A percentile compares a stretch with the other conserved stretches of the same genome.
Evolutionary conservation across 1,140 invertebrate species (phyloP).

Genomic region (Dinoponera quadriceps): DNA sequence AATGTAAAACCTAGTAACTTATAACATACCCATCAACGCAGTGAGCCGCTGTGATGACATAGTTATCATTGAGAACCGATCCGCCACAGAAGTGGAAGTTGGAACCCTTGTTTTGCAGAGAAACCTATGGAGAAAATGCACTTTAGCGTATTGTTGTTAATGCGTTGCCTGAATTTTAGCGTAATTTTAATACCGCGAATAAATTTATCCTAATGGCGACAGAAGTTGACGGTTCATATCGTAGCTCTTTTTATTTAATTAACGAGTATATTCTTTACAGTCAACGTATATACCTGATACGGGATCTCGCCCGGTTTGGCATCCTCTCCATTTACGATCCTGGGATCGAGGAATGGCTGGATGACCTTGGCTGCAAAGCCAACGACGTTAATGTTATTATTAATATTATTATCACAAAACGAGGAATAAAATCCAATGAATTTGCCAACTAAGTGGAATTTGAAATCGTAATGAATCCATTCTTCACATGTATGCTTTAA

Average conservation of each 20-base stretch:
- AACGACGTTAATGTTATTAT: no score
- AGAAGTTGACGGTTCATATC: background rate
- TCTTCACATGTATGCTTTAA: background rate
- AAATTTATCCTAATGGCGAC: background rate
- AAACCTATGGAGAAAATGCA: slow-evolving; percentile 48
- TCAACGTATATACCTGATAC: slow-evolving; percentile 69
- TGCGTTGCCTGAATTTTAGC: background rate
- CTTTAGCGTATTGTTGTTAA: background rate
- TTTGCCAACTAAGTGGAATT: background rate
- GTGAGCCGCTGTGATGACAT: slow-evolving; percentile 85
- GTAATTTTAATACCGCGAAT: background rate
- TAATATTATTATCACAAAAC: background rate
- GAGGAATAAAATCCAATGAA: background rate
- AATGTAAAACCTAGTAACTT: background rate
- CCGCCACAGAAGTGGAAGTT: slow-evolving; percentile 83
- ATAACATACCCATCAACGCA: slow-evolving; percentile 75
- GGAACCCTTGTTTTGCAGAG: slow-evolving; percentile 23
- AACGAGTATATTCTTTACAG: background rate
- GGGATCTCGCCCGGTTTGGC: slow-evolving; percentile 73
- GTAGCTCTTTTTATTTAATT: background rate
- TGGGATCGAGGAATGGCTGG: slow-evolving; percentile 28
- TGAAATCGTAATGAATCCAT: background rate
- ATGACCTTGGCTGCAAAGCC: slow-evolving; percentile 7
- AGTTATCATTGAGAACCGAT: slow-evolving; percentile 82
- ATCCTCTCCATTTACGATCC: slow-evolving; percentile 72